Conservation (phyloP, 2,113 vertebrate species). For the Apodemus sylvaticus region DNA sequence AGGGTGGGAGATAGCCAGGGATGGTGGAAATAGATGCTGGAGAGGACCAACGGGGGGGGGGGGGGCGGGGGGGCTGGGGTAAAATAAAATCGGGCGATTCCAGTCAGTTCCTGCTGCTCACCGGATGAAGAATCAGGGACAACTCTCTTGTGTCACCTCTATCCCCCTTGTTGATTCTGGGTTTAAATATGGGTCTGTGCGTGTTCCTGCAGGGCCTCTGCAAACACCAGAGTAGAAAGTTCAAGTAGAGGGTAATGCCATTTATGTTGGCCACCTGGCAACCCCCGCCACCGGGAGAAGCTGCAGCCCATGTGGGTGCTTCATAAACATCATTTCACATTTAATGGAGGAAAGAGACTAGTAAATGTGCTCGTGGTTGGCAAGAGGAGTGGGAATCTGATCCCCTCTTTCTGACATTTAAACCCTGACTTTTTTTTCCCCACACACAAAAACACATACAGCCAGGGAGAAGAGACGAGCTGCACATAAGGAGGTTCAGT, state of each 20-base stretch:
- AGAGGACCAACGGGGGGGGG: neutral
- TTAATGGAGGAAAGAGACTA: conserved; percentile 80
- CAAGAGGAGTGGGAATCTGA: conserved; percentile 75
- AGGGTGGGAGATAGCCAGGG: neutral
- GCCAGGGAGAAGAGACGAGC: conserved; percentile 43
- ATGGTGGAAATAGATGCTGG: neutral
- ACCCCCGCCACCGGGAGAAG: conserved; percentile 60
- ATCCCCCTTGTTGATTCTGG: neutral
- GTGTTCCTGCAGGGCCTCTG: conserved; percentile 53
- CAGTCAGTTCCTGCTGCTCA: neutral
- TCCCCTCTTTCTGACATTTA: conserved; percentile 73
- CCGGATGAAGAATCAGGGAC: neutral
- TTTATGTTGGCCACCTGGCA: conserved; percentile 78
- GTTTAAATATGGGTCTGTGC: conserved; percentile 46
- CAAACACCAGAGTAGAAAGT: conserved; percentile 75
- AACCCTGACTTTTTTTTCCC: conserved; percentile 40
- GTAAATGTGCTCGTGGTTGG: conserved; percentile 77
- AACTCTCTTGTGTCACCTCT: neutral
- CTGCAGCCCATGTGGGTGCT: conserved; percentile 76
- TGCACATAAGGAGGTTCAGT: conserved; percentile 37
- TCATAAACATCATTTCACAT: conserved; percentile 76
- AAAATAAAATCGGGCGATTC: neutral
- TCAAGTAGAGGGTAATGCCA: conserved; percentile 78
- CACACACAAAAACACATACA: conserved; percentile 55
- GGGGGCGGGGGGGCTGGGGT: neutral